Evolutionary conservation across 2,797 vertebrate genomes (phyloP), one percentile per base, ranked within the genome.

Genomic region (Ficedula albicollis): DNA sequence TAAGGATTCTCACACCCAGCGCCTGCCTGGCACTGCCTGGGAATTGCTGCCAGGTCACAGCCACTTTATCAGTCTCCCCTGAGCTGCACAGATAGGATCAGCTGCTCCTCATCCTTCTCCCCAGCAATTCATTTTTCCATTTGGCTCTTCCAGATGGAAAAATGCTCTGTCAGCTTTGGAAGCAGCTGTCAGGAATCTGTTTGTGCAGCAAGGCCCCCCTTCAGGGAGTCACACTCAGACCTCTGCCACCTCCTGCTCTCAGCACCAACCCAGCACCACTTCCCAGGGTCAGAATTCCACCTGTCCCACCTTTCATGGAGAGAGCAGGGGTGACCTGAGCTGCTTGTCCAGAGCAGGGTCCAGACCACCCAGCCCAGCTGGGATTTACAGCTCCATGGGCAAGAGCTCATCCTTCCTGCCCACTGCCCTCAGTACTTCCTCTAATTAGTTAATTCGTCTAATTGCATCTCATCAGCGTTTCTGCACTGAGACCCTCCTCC

Each of bases 221-320:
- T 27, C 25, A 27, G 51, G 11, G 3, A 66, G 51, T 18, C 49
- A 51, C 29, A 10, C 34, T 18, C 21, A 12, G 62, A 29, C 16
- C 32, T 25, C 41, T 59, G 36, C 6, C 48, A 21, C 32, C 55
- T 69, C 38, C 32, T 30, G 43, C 44, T 56, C 55, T 54, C 52
- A 67, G 41, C 48, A 44, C 1, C 3, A 1, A 7, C 29, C 39
- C 58, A 67, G 62, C n/a, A 52, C 13, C 18, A 0, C 11, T 34
- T 38, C 58, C 48, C 54, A 38, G 23, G 26, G 5, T 29, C 54
- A 67, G 22, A 54, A 73, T 17, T 49, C 68, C 26, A 26, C 21
- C 54, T n/a, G 7, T 6, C 36, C 54, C 38, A 48, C 11, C 64
- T 30, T 26, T 0, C 1, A 18, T 0, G 1, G 43, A 21, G 7